Conservation (phyloP, 2,113 vertebrate genomes). For the Loxodonta africana region DNA sequence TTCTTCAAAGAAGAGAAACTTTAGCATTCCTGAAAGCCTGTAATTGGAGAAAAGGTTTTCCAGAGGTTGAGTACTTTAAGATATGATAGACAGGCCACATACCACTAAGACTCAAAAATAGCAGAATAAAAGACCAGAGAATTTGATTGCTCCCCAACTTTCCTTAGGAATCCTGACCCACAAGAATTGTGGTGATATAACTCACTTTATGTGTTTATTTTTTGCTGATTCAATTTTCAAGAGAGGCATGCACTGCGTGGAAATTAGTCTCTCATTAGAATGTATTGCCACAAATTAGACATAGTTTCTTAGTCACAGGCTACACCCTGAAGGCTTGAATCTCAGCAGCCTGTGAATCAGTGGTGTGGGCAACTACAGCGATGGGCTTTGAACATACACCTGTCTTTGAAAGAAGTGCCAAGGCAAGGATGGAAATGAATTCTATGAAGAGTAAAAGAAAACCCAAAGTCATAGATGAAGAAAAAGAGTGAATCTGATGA, state of each 20-base stretch:
- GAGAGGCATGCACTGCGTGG: not conserved
- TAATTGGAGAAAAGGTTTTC: slow-evolving; percentile 61
- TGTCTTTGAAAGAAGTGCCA: not conserved
- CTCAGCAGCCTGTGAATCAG: not conserved
- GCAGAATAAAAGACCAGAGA: not conserved
- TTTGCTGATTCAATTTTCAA: not conserved
- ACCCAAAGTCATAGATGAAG: not conserved
- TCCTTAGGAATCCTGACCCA: not conserved
- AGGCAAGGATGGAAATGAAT: not conserved
- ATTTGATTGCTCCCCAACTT: not conserved
- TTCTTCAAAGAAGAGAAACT: slow-evolving; percentile 9
- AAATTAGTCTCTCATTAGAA: slow-evolving; percentile 41
- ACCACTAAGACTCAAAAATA: slow-evolving; percentile 30
- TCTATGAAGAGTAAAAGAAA: not conserved
- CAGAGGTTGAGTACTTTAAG: slow-evolving; percentile 41
- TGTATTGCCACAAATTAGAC: not conserved
- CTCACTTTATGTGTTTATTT: slow-evolving; percentile 37
- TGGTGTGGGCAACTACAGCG: not conserved
- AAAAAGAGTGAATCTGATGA: not conserved
- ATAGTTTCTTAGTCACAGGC: slow-evolving; percentile 3
- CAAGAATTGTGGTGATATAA: not conserved
- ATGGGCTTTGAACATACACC: not conserved
- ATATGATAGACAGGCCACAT: slow-evolving; percentile 43
- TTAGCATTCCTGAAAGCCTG: not conserved
- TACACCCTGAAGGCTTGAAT: not conserved